Conservation (phyloP, 1,140 invertebrate genomes). For the Mercenaria mercenaria region DNA sequence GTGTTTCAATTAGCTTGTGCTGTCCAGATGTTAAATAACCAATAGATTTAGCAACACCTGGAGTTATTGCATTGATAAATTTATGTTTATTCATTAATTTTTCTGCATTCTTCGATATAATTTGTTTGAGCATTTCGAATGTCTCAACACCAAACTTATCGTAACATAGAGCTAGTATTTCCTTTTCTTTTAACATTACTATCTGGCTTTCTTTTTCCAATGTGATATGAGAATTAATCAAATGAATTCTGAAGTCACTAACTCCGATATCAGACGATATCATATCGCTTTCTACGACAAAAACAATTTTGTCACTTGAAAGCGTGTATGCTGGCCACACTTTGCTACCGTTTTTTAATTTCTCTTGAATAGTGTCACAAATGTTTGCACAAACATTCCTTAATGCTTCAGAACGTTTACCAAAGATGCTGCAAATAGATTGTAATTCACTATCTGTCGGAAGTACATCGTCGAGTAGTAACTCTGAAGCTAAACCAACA, state of each 20-base stretch:
- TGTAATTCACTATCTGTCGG: background rate
- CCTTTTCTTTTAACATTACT: background rate
- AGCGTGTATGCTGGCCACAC: background rate
- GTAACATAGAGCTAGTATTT: background rate
- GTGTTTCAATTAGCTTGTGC: background rate
- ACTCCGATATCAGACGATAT: background rate
- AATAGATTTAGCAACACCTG: background rate
- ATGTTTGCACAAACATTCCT: background rate
- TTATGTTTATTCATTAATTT: background rate
- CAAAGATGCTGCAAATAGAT: background rate
- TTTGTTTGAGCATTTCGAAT: background rate
- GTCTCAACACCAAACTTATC: background rate
- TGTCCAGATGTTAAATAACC: background rate
- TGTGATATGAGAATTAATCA: too few species aligned
- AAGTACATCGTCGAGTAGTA: background rate
- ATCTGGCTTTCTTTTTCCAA: background rate
- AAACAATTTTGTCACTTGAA: background rate
- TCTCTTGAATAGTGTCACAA: background rate
- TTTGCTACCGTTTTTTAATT: background rate
- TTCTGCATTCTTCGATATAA: background rate
- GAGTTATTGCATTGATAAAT: background rate
- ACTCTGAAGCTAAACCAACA: too few species aligned
- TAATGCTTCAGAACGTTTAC: background rate
- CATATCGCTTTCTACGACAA: background rate
- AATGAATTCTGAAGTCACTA: background rate